Conservation (phyloP, 2,113 vertebrate genomes). For the Hippopotamus amphibius region DNA sequence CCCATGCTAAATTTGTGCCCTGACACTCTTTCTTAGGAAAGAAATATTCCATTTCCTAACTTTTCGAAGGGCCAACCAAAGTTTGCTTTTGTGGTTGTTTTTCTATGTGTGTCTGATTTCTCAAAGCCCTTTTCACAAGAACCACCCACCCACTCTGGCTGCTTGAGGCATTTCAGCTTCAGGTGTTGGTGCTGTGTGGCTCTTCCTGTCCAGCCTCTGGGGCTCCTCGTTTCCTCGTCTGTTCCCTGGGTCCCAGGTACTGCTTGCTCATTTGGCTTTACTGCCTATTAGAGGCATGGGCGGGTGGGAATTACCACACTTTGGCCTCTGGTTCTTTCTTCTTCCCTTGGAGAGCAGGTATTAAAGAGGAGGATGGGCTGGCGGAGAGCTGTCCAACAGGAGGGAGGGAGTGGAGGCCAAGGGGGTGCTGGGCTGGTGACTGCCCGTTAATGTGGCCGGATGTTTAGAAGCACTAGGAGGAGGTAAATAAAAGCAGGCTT, state of each 20-base stretch:
- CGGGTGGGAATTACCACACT: not conserved
- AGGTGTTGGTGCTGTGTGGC: not conserved
- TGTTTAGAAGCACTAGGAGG: not conserved
- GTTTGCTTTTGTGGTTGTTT: not conserved
- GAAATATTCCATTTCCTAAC: not conserved
- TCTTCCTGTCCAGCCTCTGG: not conserved
- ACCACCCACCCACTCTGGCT: accelerated
- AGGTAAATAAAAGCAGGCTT: not conserved
- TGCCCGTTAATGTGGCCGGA: not conserved
- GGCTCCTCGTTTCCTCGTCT: not conserved
- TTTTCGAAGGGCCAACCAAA: not conserved
- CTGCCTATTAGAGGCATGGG: not conserved
- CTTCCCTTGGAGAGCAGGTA: not conserved
- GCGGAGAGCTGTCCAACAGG: not conserved
- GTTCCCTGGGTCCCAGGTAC: not conserved
- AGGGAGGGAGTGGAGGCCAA: not conserved
- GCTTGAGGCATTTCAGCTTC: not conserved
- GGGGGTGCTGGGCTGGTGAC: no score
- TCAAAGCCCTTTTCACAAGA: not conserved
- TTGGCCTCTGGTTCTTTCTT: not conserved
- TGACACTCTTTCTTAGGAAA: not conserved
- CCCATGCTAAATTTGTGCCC: no score
- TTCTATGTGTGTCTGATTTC: not conserved
- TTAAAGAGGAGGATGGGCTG: not conserved
- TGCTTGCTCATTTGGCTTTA: not conserved